Evolutionary conservation across 2,113 vertebrate species (phyloP).

Genomic region (Eurystomus gularis): DNA sequence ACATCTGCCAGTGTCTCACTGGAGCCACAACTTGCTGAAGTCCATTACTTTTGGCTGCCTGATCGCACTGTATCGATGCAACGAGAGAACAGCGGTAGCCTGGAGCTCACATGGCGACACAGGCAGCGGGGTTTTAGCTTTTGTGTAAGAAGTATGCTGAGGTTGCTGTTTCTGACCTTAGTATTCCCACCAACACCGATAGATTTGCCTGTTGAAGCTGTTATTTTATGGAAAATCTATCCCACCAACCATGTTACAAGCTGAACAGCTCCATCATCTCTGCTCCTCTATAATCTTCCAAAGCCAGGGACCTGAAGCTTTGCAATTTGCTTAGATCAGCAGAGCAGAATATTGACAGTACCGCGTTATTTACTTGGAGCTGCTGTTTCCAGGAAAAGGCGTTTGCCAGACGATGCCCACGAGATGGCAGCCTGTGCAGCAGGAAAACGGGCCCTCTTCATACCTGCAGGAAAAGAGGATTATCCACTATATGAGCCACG

Average conservation of each 20-base stretch:
- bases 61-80: not conserved
- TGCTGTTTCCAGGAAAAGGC: not conserved
- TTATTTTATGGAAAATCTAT: not conserved
- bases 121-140: not conserved
- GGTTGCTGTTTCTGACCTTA: not conserved
- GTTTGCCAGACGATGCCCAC: not conserved
- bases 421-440: conserved; percentile 36
- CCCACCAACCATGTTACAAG: not conserved
- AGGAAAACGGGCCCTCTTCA: not conserved
- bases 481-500: rapidly evolving
- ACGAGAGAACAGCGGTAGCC: not conserved
- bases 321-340: not conserved
- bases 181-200: not conserved
- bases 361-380: rapidly evolving
- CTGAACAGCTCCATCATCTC: not conserved
- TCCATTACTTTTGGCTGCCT: not conserved
- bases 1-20: not conserved
- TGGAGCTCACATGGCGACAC: not conserved
- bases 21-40: not conserved
- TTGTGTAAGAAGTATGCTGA: not conserved
- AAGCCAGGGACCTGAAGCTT: not conserved
- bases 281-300: not conserved
- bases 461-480: not conserved
- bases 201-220: not conserved
- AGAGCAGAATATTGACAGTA: not conserved